These are phyloP conservation scores for Bombylius major DNA, from an alignment of 2,888 invertebrate species.

Conservation along the genomic window DNA sequence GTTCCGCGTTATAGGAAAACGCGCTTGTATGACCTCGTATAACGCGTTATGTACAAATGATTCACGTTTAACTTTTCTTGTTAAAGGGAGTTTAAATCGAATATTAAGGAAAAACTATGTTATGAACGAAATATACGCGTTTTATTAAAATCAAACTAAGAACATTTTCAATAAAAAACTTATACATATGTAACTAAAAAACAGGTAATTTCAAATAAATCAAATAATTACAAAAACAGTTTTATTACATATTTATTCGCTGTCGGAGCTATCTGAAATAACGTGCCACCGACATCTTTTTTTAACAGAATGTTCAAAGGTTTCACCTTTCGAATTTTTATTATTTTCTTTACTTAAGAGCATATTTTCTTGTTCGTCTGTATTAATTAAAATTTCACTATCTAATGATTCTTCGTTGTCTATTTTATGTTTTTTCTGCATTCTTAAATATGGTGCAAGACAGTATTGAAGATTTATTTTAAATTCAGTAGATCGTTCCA, in stretches of 20 bases:
- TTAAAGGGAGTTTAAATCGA: not conserved
- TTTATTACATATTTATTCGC: not conserved
- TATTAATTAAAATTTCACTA: slow-evolving; percentile 1
- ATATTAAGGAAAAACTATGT: not conserved
- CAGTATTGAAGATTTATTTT: not conserved
- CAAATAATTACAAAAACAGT: not conserved
- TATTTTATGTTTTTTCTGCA: not conserved
- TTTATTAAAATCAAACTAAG: too few relatives aligned
- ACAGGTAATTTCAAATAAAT: not conserved
- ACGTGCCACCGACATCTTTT: slow-evolving; percentile 1
- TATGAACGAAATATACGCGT: too few relatives aligned
- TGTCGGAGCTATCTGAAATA: not conserved
- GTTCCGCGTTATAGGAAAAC: too few relatives aligned
- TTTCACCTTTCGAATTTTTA: slow-evolving; percentile 3
- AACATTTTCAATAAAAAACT: too few relatives aligned
- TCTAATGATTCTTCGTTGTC: not conserved
- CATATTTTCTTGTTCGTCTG: slow-evolving; percentile 1
- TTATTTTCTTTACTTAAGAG: slow-evolving; percentile 4
- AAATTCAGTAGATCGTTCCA: slow-evolving; percentile 2
- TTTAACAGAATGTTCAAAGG: slow-evolving; percentile 1
- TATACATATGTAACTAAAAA: too few relatives aligned
- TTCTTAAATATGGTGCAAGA: slow-evolving; percentile 2
- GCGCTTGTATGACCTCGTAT: too few relatives aligned
- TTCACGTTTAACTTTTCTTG: too few relatives aligned
- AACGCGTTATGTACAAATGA: too few relatives aligned